A percentile compares a stretch with the other conserved stretches of the same genome.
Conservation (phyloP, 1,140 invertebrate genomes). For the Papilio helenus region DNA sequence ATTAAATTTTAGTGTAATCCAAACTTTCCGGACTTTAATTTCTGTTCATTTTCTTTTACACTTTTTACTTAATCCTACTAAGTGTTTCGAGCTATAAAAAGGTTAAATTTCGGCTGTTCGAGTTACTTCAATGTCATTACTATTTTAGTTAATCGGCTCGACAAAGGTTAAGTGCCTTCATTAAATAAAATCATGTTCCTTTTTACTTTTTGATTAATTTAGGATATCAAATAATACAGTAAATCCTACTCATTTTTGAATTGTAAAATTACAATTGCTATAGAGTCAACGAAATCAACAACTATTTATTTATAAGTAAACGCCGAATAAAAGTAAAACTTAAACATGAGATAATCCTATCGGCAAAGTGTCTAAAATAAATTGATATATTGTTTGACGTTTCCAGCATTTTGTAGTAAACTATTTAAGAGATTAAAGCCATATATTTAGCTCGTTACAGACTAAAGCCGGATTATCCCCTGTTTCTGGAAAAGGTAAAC, state of each 20-base stretch:
- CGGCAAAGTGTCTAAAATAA: neutral
- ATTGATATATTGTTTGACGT: neutral
- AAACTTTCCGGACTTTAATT: slow-evolving; percentile 70
- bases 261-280: too few species aligned
- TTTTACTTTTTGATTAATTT: neutral
- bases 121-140: neutral
- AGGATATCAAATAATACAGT: neutral
- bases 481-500: slow-evolving; percentile 1
- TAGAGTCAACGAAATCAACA: too few species aligned
- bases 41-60: slow-evolving; percentile 62
- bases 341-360: neutral
- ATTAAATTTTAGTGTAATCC: slow-evolving; percentile 74
- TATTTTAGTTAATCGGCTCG: neutral
- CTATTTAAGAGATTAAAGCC: slow-evolving; percentile 18
- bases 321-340: neutral
- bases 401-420: slow-evolving; percentile 5
- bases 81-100: slow-evolving; percentile 67
- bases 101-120: slow-evolving; percentile 56
- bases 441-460: slow-evolving; percentile 23
- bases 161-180: neutral
- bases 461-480: slow-evolving; percentile 10
- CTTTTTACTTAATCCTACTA: slow-evolving; percentile 67
- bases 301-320: neutral
- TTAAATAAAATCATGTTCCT: neutral
- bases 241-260: neutral